Evolutionary conservation across 2,797 vertebrate genomes (phyloP).

Genomic region (Choloepus didactylus): DNA sequence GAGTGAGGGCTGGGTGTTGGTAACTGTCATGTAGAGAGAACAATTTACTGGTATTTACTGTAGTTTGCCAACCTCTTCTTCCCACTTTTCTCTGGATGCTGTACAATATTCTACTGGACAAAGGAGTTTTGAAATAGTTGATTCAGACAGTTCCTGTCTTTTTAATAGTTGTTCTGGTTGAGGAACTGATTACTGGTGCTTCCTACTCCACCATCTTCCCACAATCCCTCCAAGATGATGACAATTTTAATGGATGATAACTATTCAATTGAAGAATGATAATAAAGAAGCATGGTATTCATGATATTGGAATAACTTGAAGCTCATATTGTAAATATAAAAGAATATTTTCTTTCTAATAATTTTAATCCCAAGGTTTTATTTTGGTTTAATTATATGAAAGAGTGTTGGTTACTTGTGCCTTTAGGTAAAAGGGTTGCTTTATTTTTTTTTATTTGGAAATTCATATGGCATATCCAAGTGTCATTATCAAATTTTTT

Average conservation of each 20-base stretch:
- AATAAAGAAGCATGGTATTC: slow-evolving; percentile 17
- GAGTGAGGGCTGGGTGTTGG: no score
- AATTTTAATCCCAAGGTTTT: slow-evolving; percentile 24
- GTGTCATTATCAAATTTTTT: slow-evolving; percentile 31
- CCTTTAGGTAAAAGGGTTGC: slow-evolving; percentile 22
- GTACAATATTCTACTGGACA: no score
- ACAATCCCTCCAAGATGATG: neutral
- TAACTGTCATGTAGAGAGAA: no score
- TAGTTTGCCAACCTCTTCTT: no score
- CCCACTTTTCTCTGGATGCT: no score
- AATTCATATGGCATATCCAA: slow-evolving; percentile 14
- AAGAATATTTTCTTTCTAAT: slow-evolving; percentile 52
- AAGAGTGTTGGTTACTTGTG: slow-evolving; percentile 54
- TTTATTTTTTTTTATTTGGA: slow-evolving; percentile 58
- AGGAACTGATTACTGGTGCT: no score
- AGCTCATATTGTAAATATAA: slow-evolving; percentile 21
- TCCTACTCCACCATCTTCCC: no score
- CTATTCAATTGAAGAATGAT: slow-evolving; percentile 61
- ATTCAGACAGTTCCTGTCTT: no score
- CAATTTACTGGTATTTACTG: no score
- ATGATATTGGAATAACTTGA: slow-evolving; percentile 42
- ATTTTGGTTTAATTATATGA: slow-evolving; percentile 49
- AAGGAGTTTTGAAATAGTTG: no score
- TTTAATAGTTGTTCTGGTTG: no score
- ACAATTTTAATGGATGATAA: slow-evolving; percentile 37